These are phyloP conservation scores for Hippasteria phrygiana DNA, from an alignment of 53 echinoderm and acorn worm species.

Conservation along the genomic window DNA sequence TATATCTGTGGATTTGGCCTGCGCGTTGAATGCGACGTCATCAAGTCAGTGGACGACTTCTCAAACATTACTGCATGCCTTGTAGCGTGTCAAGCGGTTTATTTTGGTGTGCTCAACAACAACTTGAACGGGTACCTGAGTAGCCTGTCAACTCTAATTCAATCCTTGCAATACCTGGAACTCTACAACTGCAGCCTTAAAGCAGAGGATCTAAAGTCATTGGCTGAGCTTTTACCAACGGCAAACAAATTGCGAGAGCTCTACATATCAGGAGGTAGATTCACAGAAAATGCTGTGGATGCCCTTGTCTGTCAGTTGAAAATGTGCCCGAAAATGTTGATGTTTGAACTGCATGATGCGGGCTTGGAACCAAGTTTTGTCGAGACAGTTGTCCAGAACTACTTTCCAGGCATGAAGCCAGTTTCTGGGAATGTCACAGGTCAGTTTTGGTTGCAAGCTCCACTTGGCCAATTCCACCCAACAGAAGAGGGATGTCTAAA, in stretches of 20 bases:
- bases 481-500: too few species aligned
- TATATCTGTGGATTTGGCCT: background rate
- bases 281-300: background rate
- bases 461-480: too few species aligned
- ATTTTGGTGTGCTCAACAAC: constrained; percentile 23
- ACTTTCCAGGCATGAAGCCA: background rate
- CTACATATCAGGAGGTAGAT: background rate
- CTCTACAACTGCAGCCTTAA: background rate
- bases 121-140: background rate
- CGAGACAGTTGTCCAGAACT: background rate
- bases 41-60: background rate
- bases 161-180: background rate
- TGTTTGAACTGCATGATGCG: background rate
- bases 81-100: background rate
- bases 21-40: background rate
- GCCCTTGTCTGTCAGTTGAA: background rate
- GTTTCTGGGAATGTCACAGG: background rate
- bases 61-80: background rate
- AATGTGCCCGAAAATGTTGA: background rate
- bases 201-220: background rate
- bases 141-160: background rate
- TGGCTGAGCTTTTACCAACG: background rate
- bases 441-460: constrained; percentile 11
- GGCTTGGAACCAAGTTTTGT: background rate
- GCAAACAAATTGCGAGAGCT: background rate